Evolutionary conservation across 2,797 vertebrate genomes (phyloP).

Genomic region (Bradypodion pumilum): DNA sequence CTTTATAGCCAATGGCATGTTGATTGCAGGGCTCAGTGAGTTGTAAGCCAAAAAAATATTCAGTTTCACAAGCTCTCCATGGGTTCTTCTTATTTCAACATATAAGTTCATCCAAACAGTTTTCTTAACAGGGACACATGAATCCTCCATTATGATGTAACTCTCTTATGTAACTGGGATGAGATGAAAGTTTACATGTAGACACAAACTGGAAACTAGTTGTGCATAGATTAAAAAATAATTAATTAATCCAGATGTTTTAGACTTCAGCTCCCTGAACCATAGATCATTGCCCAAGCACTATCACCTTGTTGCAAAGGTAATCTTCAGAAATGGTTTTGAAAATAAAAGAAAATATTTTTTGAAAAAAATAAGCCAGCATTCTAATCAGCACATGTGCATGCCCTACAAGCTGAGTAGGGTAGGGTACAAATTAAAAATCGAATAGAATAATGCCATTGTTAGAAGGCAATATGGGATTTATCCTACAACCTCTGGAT

Average conservation of each 20-base stretch:
- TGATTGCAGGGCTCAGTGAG: too few species aligned
- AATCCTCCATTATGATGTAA: conserved; percentile 17
- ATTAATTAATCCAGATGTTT: neutral
- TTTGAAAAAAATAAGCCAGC: conserved; percentile 1
- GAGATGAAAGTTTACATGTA: neutral
- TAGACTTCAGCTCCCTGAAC: neutral
- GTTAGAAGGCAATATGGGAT: neutral
- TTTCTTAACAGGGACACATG: neutral
- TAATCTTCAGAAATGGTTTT: conserved; percentile 23
- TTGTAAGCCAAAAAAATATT: too few species aligned
- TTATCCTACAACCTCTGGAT: neutral
- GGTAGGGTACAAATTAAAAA: too few species aligned
- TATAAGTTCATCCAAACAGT: neutral
- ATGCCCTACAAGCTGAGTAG: too few species aligned
- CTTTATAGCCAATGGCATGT: neutral
- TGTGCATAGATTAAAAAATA: neutral
- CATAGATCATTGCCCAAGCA: neutral
- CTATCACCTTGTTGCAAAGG: conserved; percentile 31
- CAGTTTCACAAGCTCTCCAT: neutral
- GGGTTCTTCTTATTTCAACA: neutral
- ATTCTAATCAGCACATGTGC: conserved; percentile 15
- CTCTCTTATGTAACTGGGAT: neutral
- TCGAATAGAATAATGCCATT: neutral
- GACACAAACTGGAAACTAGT: neutral
- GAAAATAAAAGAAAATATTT: too few species aligned